Base-by-base conservation (phyloP, 2,113 vertebrate genomes). In the Chaetorhynchus papuensis region DNA sequence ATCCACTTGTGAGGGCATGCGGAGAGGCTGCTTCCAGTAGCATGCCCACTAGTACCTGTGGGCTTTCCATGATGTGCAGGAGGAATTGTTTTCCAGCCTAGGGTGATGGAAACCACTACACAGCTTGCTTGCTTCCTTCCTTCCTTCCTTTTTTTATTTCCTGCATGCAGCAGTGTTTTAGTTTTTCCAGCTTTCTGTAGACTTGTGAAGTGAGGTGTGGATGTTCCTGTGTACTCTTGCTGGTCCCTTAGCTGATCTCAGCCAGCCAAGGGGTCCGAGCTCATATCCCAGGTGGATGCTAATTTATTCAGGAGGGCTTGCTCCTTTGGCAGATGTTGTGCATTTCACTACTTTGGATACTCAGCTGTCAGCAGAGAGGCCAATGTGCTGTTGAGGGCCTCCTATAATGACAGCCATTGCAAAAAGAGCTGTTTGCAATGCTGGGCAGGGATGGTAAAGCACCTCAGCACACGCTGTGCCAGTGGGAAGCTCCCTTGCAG, bases 361-460 rank as follows among this genome's bases (percentile, higher is more conserved):
- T 94, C 35, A 68, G 72, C 76, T 93, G 69, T 82, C 90, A 93
- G 85, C 64, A 93, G 64, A 75, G 85, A 89, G 52, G 76, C 30
- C 37, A 93, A 33, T 49, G 53, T 53, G 47, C 76, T 96, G 91
- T 84, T 95, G 85, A 90, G 68, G n/a, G 35, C 5, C 18, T 83
- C n/a, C 69, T 90, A 71, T 60, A 81, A 87, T 47, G 60, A 72
- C 79, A 93, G 59, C n/a, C 57, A 5, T 10, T 31, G 70, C 70
- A 91, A 78, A 59, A 77, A 74, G 57, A 61, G 44, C 60, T 49
- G 42, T 54, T 71, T 89, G 63, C 76, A 85, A 77, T 50, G 59
- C 42, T 63, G 84, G 39, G 21, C 0, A 0, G 52, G 27, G 47
- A 8, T 44, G 3, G 60, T 31, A 41, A 69, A 7, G 2, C 56